Evolutionary conservation across 2,797 vertebrate species (phyloP).

Genomic region (Alca torda): DNA sequence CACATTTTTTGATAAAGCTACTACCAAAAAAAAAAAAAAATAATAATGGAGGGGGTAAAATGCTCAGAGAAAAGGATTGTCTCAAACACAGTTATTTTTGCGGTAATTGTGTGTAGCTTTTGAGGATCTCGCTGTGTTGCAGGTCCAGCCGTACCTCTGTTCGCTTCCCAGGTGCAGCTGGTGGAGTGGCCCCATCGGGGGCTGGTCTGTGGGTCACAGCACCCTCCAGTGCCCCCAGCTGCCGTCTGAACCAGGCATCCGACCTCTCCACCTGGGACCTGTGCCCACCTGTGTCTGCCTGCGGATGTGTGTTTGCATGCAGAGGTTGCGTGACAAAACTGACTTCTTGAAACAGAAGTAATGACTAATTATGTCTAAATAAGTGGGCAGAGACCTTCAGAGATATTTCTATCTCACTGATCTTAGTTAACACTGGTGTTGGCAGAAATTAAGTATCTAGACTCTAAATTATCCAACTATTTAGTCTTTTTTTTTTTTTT

Average conservation of each 20-base stretch:
- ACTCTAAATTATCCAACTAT: background rate
- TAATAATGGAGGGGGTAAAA: background rate
- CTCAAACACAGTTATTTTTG: background rate
- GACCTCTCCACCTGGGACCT: background rate
- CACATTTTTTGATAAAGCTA: slow-evolving; percentile 24
- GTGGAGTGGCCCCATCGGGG: background rate
- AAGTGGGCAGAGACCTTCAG: background rate
- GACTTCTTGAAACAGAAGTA: background rate
- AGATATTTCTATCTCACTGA: background rate
- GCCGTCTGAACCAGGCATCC: rapidly evolving
- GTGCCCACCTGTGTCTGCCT: background rate
- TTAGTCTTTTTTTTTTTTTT: background rate
- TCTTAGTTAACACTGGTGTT: background rate
- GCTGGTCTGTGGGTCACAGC: background rate
- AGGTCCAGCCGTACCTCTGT: background rate
- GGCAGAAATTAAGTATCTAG: background rate
- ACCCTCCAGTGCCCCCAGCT: background rate
- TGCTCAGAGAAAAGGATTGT: background rate
- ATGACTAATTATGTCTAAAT: background rate
- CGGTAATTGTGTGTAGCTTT: background rate
- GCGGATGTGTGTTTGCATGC: background rate
- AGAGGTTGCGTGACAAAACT: background rate
- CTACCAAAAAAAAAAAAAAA: background rate
- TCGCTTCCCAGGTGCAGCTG: background rate
- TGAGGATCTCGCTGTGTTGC: background rate